These are phyloP conservation scores for Myiotriccus ornatus DNA, from an alignment of 2,797 vertebrate species.

Conservation along the genomic window DNA sequence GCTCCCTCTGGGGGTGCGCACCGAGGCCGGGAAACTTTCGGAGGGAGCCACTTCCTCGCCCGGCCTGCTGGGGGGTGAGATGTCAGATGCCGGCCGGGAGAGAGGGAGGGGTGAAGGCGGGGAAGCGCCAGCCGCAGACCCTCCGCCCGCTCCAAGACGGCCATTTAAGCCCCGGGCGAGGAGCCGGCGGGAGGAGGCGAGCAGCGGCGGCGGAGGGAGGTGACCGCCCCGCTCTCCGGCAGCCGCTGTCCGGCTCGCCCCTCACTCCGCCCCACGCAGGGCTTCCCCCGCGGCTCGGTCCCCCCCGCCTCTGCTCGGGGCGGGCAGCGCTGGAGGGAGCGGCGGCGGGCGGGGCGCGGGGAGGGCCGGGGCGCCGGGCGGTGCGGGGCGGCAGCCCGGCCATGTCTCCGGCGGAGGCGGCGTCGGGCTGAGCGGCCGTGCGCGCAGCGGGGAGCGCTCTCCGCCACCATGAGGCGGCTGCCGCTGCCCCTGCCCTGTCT, in stretches of 20 bases:
- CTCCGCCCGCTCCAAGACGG: neutral
- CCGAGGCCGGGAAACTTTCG: neutral
- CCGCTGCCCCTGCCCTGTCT: neutral
- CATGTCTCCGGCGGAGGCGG: slow-evolving; percentile 72
- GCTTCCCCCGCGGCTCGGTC: neutral
- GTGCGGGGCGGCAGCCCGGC: slow-evolving; percentile 60
- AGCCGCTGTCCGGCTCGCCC: neutral
- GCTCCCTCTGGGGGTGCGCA: neutral
- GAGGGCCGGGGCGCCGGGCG: slow-evolving; percentile 5
- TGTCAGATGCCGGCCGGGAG: neutral
- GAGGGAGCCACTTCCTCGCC: neutral
- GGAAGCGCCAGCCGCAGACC: neutral
- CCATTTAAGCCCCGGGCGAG: neutral
- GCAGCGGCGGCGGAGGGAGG: neutral
- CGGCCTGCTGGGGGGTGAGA: neutral
- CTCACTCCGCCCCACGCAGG: neutral
- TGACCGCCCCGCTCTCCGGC: neutral
- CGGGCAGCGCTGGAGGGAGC: slow-evolving; percentile 21
- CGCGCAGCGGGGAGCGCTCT: slow-evolving; percentile 18
- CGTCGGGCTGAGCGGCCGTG: slow-evolving; percentile 62
- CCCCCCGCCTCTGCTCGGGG: neutral
- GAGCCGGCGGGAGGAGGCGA: neutral
- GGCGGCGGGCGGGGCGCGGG: neutral
- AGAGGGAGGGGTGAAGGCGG: neutral
- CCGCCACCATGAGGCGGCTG: slow-evolving; percentile 34